A percentile compares a stretch with the other conserved stretches of the same genome.
Conservation (phyloP, 2,888 invertebrate species). For the Amiota minor region DNA sequence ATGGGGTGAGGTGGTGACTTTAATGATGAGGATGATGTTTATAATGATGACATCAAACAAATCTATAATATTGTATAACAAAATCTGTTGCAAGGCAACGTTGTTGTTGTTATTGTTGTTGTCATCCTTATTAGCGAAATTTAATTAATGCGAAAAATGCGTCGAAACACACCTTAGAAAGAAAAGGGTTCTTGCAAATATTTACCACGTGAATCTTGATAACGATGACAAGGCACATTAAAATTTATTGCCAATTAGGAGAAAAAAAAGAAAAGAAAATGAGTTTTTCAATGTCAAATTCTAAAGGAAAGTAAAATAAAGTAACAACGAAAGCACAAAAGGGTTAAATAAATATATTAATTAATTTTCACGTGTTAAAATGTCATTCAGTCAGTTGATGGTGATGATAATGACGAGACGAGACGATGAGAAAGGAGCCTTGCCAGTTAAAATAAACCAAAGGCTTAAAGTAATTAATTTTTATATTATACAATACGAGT, state of each 20-base stretch:
- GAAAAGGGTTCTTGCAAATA: background rate
- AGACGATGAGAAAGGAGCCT: too few relatives aligned
- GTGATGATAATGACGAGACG: too few relatives aligned
- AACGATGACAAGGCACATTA: background rate
- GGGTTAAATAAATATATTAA: conserved; percentile 17
- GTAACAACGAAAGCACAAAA: background rate
- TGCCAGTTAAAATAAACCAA: background rate
- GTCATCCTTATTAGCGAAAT: background rate
- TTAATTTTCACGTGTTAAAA: conserved; percentile 18
- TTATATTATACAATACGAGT: too few relatives aligned
- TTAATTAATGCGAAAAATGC: background rate
- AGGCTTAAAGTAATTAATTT: conserved; percentile 20
- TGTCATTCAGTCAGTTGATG: background rate
- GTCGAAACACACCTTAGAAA: background rate
- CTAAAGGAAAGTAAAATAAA: background rate
- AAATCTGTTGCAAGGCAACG: conserved; percentile 5
- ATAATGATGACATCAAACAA: conserved; percentile 16
- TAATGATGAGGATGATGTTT: too few relatives aligned
- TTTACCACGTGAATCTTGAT: background rate
- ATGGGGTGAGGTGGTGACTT: too few relatives aligned
- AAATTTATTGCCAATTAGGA: conserved; percentile 24
- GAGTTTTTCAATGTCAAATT: conserved; percentile 5
- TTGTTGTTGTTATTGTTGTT: background rate
- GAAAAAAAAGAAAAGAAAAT: background rate
- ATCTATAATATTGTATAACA: too few relatives aligned